Evolutionary conservation across 2,113 vertebrate species (phyloP).

Genomic region (Phrynosoma blainvillii): DNA sequence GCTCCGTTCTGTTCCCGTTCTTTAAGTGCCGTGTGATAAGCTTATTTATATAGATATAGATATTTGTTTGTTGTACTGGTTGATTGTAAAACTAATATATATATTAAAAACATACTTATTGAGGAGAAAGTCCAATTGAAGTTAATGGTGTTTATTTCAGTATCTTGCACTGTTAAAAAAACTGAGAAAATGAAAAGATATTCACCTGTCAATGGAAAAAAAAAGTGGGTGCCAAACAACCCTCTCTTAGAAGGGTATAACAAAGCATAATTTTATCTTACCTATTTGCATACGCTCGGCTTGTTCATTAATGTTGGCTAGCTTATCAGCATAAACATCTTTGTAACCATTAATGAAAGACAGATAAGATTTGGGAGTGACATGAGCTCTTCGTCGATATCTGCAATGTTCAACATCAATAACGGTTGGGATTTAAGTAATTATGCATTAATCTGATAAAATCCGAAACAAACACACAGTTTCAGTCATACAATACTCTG

Average conservation of each 20-base stretch:
- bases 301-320: conserved; percentile 80
- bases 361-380: conserved; percentile 83
- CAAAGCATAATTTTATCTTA: conserved; percentile 65
- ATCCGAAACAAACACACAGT: background rate
- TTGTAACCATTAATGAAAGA: conserved; percentile 83
- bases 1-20: no score
- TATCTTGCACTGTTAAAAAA: background rate
- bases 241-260: background rate
- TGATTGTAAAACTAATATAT: background rate
- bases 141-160: background rate
- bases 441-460: background rate
- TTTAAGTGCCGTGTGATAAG: no score
- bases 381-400: conserved; percentile 75
- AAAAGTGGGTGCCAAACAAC: background rate
- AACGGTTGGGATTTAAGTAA: background rate
- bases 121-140: background rate
- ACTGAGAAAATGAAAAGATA: background rate
- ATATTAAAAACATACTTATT: background rate
- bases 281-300: conserved; percentile 86
- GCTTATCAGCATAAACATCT: conserved; percentile 83
- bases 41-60: background rate
- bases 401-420: conserved; percentile 56
- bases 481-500: background rate
- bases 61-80: no score
- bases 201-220: no score